phyloP scores from a whole-genome alignment of 2,797 vertebrate genomes.

The Pipistrellus kuhlii region DNA sequence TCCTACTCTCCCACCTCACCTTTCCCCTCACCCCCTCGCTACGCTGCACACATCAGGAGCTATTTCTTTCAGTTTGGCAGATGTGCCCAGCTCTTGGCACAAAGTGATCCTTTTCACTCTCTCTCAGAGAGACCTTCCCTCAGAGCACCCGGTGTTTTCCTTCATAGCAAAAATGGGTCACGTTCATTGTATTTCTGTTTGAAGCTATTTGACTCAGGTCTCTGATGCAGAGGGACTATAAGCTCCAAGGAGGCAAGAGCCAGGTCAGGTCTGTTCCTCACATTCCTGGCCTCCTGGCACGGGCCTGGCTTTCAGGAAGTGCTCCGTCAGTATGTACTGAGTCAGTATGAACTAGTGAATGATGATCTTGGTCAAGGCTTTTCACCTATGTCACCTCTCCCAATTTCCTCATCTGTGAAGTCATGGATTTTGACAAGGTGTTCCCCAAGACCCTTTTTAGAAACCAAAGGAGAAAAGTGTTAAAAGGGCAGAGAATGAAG shows the following conservation, averaged over 20 bases:
- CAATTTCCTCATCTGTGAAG: background rate
- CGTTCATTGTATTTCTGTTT: background rate
- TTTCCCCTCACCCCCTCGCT: background rate
- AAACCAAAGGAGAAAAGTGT: background rate
- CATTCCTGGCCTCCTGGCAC: background rate
- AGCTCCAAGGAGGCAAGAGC: background rate
- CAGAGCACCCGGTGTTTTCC: background rate
- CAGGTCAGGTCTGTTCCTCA: background rate
- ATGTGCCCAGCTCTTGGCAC: background rate
- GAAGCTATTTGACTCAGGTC: background rate
- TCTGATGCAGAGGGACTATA: background rate
- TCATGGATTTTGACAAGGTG: background rate
- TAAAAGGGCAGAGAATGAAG: background rate
- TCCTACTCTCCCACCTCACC: background rate
- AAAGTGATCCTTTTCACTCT: background rate
- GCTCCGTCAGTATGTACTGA: background rate
- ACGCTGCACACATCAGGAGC: background rate
- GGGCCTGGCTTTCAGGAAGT: background rate
- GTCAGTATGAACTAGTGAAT: background rate
- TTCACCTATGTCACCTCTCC: background rate
- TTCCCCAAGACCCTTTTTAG: background rate
- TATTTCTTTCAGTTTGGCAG: background rate
- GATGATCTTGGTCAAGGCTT: background rate
- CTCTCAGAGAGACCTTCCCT: background rate
- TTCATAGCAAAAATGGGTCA: background rate